Percentiles rank a stretch among this genome's conserved stretches.
phyloP scores from a whole-genome alignment of 2,888 invertebrate genomes.

The Nemotelus nigrinus region DNA sequence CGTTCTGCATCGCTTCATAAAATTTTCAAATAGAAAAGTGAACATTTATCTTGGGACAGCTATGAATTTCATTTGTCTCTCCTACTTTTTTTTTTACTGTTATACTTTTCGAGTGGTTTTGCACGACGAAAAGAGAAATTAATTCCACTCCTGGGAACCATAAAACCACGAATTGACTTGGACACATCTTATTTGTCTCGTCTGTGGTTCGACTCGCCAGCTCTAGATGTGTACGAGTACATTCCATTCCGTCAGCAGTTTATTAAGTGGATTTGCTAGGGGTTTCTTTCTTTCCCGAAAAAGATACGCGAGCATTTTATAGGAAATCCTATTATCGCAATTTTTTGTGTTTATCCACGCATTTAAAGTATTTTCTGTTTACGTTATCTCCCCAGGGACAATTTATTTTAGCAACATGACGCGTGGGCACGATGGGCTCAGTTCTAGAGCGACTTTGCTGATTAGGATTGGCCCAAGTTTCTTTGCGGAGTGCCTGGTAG shows the following conservation, averaged over 20 bases:
- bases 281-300: slow-evolving; percentile 5
- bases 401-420: slow-evolving; percentile 37
- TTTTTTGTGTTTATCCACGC: slow-evolving; percentile 43
- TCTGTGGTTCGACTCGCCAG: slow-evolving; percentile 8
- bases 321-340: slow-evolving; percentile 41
- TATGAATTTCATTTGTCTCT: background rate
- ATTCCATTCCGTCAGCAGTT: slow-evolving; percentile 41
- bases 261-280: slow-evolving; percentile 39
- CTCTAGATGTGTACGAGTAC: background rate
- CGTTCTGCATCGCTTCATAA: slow-evolving; percentile 9
- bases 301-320: slow-evolving; percentile 36
- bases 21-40: slow-evolving; percentile 33
- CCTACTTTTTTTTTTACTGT: background rate
- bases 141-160: slow-evolving; percentile 43
- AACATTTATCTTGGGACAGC: slow-evolving; percentile 14
- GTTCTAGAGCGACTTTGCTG: slow-evolving; percentile 11
- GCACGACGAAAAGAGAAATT: slow-evolving; percentile 25
- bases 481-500: background rate
- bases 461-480: slow-evolving; percentile 22
- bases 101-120: background rate
- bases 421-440: background rate
- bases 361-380: slow-evolving; percentile 37
- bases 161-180: slow-evolving; percentile 42
- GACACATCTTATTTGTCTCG: slow-evolving; percentile 37
- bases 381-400: slow-evolving; percentile 30